Percentiles rank a stretch among this genome's conserved stretches.
phyloP scores from a whole-genome alignment of 2,797 vertebrate species.

The Hephaestus fuliginosus region DNA sequence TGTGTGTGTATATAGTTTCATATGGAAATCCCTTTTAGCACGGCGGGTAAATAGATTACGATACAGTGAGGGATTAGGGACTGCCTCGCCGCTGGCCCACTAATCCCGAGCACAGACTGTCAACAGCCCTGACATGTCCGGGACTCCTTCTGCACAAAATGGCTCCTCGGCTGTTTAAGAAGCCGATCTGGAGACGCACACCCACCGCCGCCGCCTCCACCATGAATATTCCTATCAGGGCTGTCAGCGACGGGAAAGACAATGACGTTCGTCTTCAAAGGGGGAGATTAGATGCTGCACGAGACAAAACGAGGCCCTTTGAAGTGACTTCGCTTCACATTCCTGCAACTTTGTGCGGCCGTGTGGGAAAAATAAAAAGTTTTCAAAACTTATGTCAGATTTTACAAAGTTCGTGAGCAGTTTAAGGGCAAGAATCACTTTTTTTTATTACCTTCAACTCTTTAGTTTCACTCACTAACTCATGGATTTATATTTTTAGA shows the following conservation, averaged over 20 bases:
- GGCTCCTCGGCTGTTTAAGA: conserved; percentile 78
- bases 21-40: conserved; percentile 89
- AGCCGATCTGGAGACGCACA: conserved; percentile 59
- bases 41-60: conserved; percentile 92
- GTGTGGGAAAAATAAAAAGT: not conserved
- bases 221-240: conserved; percentile 76
- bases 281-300: conserved; percentile 70
- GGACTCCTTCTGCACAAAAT: conserved; percentile 79
- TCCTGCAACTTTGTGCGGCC: conserved; percentile 31
- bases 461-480: too few species aligned
- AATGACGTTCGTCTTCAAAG: conserved; percentile 66
- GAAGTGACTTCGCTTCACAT: conserved; percentile 58
- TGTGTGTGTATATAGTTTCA: conserved; percentile 75
- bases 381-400: conserved; percentile 8
- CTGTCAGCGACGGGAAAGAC: conserved; percentile 57
- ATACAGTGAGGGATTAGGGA: conserved; percentile 91
- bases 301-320: conserved; percentile 70
- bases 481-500: too few species aligned
- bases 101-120: conserved; percentile 90
- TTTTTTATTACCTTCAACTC: not conserved
- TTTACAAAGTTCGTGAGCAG: not conserved
- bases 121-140: conserved; percentile 84
- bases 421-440: not conserved
- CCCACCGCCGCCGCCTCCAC: conserved; percentile 28
- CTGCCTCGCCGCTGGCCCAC: conserved; percentile 89